phyloP scores from a whole-genome alignment of 30 jellyfish, hydroid and myxozoan genomes.

The Pseudorhiza aurosa region DNA sequence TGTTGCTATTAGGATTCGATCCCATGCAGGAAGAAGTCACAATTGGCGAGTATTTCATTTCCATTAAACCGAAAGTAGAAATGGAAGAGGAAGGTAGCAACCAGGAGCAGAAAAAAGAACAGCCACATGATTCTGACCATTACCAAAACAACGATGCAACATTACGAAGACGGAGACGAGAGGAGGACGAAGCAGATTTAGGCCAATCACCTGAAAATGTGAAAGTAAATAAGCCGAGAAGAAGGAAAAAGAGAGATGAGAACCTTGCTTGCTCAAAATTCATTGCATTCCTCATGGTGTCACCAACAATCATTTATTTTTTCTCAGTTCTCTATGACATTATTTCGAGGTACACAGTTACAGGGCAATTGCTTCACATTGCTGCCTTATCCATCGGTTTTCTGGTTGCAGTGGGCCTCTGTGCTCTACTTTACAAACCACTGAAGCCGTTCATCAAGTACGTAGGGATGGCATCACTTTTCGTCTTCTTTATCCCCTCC shows the following conservation, averaged over 20 bases:
- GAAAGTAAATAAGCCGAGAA: slow-evolving; percentile 15
- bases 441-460: slow-evolving; percentile 47
- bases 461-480: slow-evolving; percentile 27
- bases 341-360: slow-evolving; percentile 30
- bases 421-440: slow-evolving; percentile 42
- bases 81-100: not conserved
- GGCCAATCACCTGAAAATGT: slow-evolving; percentile 10
- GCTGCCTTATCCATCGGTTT: slow-evolving; percentile 36
- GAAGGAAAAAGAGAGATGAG: slow-evolving; percentile 44
- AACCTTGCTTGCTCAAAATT: slow-evolving; percentile 21
- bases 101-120: not conserved
- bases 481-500: slow-evolving; percentile 52
- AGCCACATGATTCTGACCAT: not conserved
- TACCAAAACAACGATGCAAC: not conserved
- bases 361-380: slow-evolving; percentile 48
- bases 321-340: slow-evolving; percentile 39
- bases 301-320: slow-evolving; percentile 43
- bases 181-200: not conserved
- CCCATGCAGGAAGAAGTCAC: too few species aligned
- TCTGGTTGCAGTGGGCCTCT: slow-evolving; percentile 2
- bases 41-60: too few species aligned
- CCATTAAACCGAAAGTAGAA: not conserved
- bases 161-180: not conserved
- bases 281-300: slow-evolving; percentile 48
- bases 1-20: too few species aligned